A percentile compares a stretch with the other conserved stretches of the same genome.
phyloP scores from a whole-genome alignment of 1,140 invertebrate genomes.

The Ips nitidus region DNA sequence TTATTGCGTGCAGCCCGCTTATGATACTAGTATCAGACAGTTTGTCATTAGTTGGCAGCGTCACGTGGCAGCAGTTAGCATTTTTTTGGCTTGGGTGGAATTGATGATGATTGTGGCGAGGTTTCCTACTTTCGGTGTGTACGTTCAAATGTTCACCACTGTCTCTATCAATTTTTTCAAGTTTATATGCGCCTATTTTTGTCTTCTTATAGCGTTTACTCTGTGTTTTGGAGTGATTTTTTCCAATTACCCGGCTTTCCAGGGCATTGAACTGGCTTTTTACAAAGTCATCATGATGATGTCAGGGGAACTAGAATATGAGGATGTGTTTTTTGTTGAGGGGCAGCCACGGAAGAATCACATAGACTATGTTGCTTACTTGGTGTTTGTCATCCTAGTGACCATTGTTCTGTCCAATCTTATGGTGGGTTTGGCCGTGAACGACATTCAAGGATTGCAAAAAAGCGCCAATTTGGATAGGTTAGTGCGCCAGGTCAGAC shows the following conservation, averaged over 20 bases:
- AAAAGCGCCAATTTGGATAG: constrained; percentile 78
- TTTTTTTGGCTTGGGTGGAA: constrained; percentile 77
- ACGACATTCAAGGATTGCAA: constrained; percentile 80
- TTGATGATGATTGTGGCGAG: constrained; percentile 81
- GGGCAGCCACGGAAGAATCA: constrained; percentile 60
- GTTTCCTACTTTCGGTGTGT: constrained; percentile 82
- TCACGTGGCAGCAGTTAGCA: constrained; percentile 74
- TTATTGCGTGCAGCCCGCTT: constrained; percentile 58
- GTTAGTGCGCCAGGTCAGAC: constrained; percentile 74
- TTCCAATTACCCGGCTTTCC: constrained; percentile 71
- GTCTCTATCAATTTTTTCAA: constrained; percentile 82
- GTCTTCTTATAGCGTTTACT: constrained; percentile 76
- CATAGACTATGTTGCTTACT: constrained; percentile 60
- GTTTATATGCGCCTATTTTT: constrained; percentile 78
- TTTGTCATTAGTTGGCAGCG: constrained; percentile 68
- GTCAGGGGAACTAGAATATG: constrained; percentile 82
- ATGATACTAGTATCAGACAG: constrained; percentile 47
- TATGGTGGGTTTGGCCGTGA: constrained; percentile 81
- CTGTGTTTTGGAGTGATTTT: constrained; percentile 78
- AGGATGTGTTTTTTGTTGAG: constrained; percentile 76
- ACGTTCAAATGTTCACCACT: constrained; percentile 84
- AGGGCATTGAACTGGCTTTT: constrained; percentile 61
- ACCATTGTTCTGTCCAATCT: constrained; percentile 85
- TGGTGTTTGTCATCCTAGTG: constrained; percentile 77
- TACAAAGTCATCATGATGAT: constrained; percentile 87